Evolutionary conservation across 2,888 invertebrate genomes (phyloP).

Genomic region (Tupiocoris notatus): DNA sequence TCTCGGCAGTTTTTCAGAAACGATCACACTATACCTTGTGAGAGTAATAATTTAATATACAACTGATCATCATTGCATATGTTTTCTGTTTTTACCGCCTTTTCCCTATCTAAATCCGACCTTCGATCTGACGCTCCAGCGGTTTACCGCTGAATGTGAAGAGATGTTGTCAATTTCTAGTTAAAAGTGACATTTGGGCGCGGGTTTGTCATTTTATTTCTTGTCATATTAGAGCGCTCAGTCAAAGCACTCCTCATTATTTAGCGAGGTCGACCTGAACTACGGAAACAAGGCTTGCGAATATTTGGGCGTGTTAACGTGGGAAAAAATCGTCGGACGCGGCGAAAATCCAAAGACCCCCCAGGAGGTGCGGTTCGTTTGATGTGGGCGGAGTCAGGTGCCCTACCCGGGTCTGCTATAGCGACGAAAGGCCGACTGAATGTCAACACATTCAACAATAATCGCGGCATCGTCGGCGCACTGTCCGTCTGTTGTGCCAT

Average conservation of each 20-base stretch:
- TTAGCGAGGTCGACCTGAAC: background rate
- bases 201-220: no score
- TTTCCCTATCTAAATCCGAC: background rate
- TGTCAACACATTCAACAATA: constrained; percentile 25
- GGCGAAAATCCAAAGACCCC: constrained; percentile 1
- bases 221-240: background rate
- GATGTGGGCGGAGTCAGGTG: constrained; percentile 28
- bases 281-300: background rate
- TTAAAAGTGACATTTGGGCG: no score
- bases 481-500: background rate
- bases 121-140: no score
- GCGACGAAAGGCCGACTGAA: background rate
- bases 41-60: constrained; percentile 41
- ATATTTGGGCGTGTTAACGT: background rate
- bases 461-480: background rate
- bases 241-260: background rate
- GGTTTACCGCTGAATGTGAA: no score
- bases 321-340: background rate
- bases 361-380: constrained; percentile 15
- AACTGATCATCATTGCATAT: constrained; percentile 35
- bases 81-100: background rate
- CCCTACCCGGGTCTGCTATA: background rate
- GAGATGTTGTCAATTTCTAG: no score
- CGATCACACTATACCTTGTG: constrained; percentile 37
- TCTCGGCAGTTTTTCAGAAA: constrained; percentile 32